Base-by-base conservation (phyloP, 2,888 invertebrate genomes). In the Lycocerus yunnanus region DNA sequence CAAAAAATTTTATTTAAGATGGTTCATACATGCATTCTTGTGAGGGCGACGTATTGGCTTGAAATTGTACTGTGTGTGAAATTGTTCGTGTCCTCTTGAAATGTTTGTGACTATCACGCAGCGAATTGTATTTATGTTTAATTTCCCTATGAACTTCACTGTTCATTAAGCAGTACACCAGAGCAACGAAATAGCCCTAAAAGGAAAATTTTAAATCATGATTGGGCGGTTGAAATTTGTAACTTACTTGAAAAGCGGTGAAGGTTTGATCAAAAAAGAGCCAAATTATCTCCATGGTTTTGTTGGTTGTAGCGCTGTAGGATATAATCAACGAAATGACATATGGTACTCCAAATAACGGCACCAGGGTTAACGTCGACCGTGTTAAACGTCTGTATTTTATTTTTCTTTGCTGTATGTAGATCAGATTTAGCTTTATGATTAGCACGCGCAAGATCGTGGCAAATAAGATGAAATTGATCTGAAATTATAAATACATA, bases 181-280 rank as follows among this genome's bases (percentile, higher is more conserved):
- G 82, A 4, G 92, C 90, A 27, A 92, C 90, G 74, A 92, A 89
- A 61, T 90, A 88, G 13, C 92, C 92, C 92, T 92, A 84, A 71
- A 85, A 85, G 15, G 43, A 65, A 10, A 63, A 63, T 5, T 16
- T 27, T 43, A 63, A 71, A 68, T 14, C 8, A 16, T 16, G n/a
- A 18, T 63, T 43, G 43, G n/a, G n/a, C 18, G 1, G 20, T 5
- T 20, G 6, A 43, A 43, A 43, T 13, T 2, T 2, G n/a, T n/a
- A n/a, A n/a, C n/a, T 68, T 85, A 92, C 92, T 88, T 93, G 92
- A 81, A 92, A 92, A 0, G 92, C 92, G 8, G 90, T 90, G 81
- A 92, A 92, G 18, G 91, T 88, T 84, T 91, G 91, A 83, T 92
- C 92, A 73, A 89, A 89, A 81, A 92, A 90, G n/a, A 93, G 86